These are phyloP conservation scores for Oxytorus armatus DNA, from an alignment of 2,888 invertebrate genomes.

Conservation along the genomic window DNA sequence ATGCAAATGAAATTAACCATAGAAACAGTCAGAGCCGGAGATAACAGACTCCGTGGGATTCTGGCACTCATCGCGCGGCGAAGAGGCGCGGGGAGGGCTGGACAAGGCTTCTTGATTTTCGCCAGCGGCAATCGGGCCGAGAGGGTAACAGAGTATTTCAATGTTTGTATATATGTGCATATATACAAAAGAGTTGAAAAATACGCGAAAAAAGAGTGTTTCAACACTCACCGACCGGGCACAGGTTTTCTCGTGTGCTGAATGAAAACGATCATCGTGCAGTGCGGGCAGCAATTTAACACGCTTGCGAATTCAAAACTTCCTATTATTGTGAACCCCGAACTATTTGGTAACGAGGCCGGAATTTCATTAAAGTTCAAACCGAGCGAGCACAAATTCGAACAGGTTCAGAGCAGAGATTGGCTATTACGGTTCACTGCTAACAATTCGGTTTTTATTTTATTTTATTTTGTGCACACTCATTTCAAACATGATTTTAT, in stretches of 20 bases:
- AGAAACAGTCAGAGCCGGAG: conserved; percentile 71
- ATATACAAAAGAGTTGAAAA: conserved; percentile 20
- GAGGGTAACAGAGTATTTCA: conserved; percentile 26
- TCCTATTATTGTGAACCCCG: conserved; percentile 57
- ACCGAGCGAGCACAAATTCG: conserved; percentile 14
- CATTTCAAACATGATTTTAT: background rate
- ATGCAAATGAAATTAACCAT: conserved; percentile 80
- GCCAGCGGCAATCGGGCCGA: conserved; percentile 37
- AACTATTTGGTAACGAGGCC: conserved; percentile 56
- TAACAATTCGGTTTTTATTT: conserved; percentile 1
- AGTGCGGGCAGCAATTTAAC: conserved; percentile 35
- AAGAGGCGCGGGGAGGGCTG: background rate
- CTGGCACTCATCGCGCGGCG: conserved; percentile 51
- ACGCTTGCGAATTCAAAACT: conserved; percentile 47
- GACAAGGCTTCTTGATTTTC: conserved; percentile 59
- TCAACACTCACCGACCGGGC: background rate
- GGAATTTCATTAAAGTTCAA: conserved; percentile 61
- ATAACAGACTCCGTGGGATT: conserved; percentile 67
- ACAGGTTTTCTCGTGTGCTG: background rate
- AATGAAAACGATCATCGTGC: conserved; percentile 13
- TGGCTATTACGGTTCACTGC: conserved; percentile 5
- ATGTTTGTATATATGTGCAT: too few species aligned
- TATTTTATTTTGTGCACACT: background rate
- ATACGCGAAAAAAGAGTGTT: conserved; percentile 1
- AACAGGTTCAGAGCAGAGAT: conserved; percentile 24